Evolutionary conservation across 1,140 invertebrate genomes (phyloP).

Genomic region (Drosophila kanapiae): DNA sequence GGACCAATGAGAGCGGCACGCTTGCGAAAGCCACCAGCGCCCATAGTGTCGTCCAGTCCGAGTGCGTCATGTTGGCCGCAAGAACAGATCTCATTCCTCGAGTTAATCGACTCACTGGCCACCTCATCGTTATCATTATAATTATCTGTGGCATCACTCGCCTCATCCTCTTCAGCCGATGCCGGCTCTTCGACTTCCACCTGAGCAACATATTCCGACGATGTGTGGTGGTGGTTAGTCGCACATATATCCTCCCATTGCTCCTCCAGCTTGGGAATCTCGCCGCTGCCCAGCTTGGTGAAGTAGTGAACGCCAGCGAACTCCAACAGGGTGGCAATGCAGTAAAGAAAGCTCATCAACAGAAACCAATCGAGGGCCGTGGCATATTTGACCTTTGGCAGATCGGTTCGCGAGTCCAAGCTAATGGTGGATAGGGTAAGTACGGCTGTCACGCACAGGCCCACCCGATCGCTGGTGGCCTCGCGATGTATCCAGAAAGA

Average conservation of each 20-base stretch:
- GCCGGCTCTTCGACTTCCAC: constrained; percentile 7
- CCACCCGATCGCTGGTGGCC: constrained; percentile 91
- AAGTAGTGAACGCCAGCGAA: constrained; percentile 98
- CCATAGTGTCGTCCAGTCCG: constrained; percentile 36
- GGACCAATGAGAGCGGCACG: constrained; percentile 87
- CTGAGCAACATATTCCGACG: constrained; percentile 8
- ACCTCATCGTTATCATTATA: constrained; percentile 51
- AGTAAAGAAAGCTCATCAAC: constrained; percentile 96
- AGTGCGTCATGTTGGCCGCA: constrained; percentile 56
- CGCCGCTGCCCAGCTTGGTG: constrained; percentile 94
- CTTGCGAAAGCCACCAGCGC: constrained; percentile 66
- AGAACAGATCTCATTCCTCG: constrained; percentile 58
- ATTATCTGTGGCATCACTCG: constrained; percentile 36
- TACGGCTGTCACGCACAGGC: constrained; percentile 94
- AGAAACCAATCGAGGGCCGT: constrained; percentile 97
- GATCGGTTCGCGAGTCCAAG: constrained; percentile 94
- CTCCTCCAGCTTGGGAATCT: constrained; percentile 91
- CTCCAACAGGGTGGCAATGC: constrained; percentile 96
- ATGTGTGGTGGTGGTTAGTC: constrained; percentile 5
- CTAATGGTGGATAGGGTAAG: constrained; percentile 96
- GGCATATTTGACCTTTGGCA: constrained; percentile 96
- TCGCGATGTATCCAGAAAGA: constrained; percentile 99
- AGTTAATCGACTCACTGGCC: constrained; percentile 59
- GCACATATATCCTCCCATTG: constrained; percentile 89
- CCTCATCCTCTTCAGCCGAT: constrained; percentile 28